These are phyloP conservation scores for Tillus elongatus DNA, from an alignment of 2,888 invertebrate species.

Conservation along the genomic window DNA sequence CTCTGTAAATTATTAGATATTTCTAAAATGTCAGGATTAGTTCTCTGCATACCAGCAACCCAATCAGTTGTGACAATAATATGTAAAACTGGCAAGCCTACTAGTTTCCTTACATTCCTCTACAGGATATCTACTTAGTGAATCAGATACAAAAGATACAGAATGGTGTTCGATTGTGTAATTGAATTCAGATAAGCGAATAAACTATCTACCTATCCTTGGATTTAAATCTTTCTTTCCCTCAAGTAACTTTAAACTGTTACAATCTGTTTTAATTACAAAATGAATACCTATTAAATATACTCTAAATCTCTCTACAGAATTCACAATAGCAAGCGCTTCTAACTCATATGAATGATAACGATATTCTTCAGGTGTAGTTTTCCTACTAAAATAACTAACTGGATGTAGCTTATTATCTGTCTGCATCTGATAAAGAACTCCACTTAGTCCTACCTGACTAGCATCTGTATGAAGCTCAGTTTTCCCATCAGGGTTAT, in stretches of 20 bases:
- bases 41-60: conserved; percentile 13
- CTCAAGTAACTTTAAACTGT: conserved; percentile 11
- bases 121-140: conserved; percentile 20
- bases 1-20: too few species aligned
- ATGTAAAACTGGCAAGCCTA: conserved; percentile 16
- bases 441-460: conserved; percentile 9
- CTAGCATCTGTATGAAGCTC: conserved; percentile 15
- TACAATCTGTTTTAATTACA: conserved; percentile 17
- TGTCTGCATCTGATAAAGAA: conserved; percentile 10
- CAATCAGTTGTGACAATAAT: conserved; percentile 18
- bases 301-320: conserved; percentile 15
- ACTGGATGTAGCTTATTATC: conserved; percentile 12
- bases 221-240: conserved; percentile 13
- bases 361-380: conserved; percentile 11
- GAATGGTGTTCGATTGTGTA: conserved; percentile 19
- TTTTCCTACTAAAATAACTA: conserved; percentile 12
- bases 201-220: conserved; percentile 14
- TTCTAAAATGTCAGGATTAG: too few species aligned
- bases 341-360: conserved; percentile 14
- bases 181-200: conserved; percentile 18
- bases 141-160: conserved; percentile 17
- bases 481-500: conserved; percentile 10
- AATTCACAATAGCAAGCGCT: conserved; percentile 12
- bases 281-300: conserved; percentile 18
- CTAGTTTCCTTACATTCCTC: conserved; percentile 14